Evolutionary conservation across 2,113 vertebrate genomes (phyloP).

Genomic region (Microcebus lehilahytsara): DNA sequence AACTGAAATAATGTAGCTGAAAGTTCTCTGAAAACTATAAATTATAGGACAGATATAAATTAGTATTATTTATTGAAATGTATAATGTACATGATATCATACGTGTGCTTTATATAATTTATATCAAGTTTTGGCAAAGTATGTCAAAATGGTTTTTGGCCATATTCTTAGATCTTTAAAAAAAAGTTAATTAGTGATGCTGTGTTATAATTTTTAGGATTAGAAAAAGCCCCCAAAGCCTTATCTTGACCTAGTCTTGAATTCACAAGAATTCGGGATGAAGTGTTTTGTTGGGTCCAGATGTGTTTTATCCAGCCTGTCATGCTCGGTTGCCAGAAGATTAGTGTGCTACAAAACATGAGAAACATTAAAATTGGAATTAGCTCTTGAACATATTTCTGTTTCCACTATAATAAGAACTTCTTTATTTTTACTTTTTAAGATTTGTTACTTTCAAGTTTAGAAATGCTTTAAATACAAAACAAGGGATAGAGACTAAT

Average conservation of each 20-base stretch:
- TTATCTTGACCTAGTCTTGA: neutral
- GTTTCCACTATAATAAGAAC: neutral
- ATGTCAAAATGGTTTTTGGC: neutral
- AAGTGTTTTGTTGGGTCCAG: neutral
- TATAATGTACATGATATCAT: neutral
- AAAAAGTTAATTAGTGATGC: neutral
- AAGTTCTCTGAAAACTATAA: slow-evolving; percentile 35
- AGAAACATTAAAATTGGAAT: slow-evolving; percentile 35
- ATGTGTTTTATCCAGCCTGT: slow-evolving; percentile 13
- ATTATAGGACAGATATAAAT: neutral
- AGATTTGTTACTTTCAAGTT: neutral
- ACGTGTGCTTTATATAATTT: neutral
- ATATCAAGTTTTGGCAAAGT: neutral
- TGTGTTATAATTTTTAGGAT: slow-evolving; percentile 53
- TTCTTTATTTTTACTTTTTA: slow-evolving; percentile 31
- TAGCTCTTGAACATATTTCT: neutral
- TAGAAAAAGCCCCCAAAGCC: neutral
- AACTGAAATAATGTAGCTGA: slow-evolving; percentile 18
- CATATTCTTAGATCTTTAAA: neutral
- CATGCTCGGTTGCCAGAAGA: neutral
- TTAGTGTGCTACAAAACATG: neutral
- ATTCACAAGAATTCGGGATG: neutral
- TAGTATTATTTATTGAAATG: neutral
- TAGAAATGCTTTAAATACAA: neutral
- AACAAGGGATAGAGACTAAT: neutral